Evolutionary conservation across 2,797 vertebrate species (phyloP).

Genomic region (Lagocephalus sceleratus): DNA sequence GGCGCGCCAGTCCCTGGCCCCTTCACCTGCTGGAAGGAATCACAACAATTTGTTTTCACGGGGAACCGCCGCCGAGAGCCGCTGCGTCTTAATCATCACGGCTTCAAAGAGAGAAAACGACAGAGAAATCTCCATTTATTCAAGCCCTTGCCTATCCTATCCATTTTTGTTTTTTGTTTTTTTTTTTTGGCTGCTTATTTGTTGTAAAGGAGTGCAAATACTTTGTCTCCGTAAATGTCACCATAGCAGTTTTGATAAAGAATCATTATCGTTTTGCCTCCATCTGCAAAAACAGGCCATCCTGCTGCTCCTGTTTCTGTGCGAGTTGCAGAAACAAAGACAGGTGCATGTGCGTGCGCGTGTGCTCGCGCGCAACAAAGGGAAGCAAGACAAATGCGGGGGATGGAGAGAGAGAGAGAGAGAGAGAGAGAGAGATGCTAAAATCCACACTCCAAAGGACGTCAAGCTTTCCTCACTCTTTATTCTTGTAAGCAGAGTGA

Average conservation of each 20-base stretch:
- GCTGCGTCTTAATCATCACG: constrained; percentile 38
- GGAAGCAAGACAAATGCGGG: constrained; percentile 25
- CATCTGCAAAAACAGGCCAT: constrained; percentile 65
- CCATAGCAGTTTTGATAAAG: constrained; percentile 58
- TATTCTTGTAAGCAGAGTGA: constrained; percentile 8
- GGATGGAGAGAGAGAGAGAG: constrained; percentile 29
- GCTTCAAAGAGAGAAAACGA: constrained; percentile 14
- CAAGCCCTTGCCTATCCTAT: not conserved
- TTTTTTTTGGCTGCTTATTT: constrained; percentile 44
- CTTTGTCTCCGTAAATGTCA: constrained; percentile 58
- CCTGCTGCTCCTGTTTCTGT: constrained; percentile 53
- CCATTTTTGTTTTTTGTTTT: no score
- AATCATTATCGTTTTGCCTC: constrained; percentile 66
- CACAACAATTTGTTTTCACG: constrained; percentile 59
- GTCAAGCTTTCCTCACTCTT: constrained; percentile 26
- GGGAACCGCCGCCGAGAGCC: constrained; percentile 30
- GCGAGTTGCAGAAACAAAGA: constrained; percentile 43
- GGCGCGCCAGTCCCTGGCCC: constrained; percentile 57
- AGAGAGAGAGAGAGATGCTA: constrained; percentile 28
- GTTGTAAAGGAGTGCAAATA: constrained; percentile 36
- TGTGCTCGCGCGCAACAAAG: constrained; percentile 28
- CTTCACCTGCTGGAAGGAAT: constrained; percentile 55
- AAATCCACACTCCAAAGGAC: constrained; percentile 45
- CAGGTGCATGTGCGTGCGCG: constrained; percentile 30
- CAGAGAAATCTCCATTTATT: constrained; percentile 7